Percentiles rank a stretch among this genome's conserved stretches.
phyloP scores from a whole-genome alignment of 2,888 invertebrate genomes.

The Orthosia incerta region DNA sequence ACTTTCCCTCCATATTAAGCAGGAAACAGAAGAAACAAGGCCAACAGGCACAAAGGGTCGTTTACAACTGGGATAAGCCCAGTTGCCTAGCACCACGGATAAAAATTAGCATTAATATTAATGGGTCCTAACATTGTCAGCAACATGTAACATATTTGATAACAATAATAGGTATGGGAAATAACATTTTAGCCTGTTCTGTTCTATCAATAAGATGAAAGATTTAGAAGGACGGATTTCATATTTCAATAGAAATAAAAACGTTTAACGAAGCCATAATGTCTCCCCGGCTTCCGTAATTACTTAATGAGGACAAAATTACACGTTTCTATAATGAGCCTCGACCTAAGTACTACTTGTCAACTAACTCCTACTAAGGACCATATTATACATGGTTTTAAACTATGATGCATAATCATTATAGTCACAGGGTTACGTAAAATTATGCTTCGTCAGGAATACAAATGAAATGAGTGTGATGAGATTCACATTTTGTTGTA shows the following conservation, averaged over 20 bases:
- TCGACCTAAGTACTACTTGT: slow-evolving; percentile 32
- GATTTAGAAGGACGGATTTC: not conserved
- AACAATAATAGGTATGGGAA: no score
- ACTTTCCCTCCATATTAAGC: no score
- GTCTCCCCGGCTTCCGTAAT: not conserved
- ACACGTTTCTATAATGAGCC: slow-evolving; percentile 41
- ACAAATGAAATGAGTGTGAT: slow-evolving; percentile 20
- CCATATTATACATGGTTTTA: slow-evolving; percentile 6
- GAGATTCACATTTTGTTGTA: slow-evolving; percentile 2
- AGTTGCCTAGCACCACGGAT: no score
- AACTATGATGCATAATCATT: slow-evolving; percentile 40
- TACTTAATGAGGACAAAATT: slow-evolving; percentile 36
- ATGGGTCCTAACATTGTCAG: no score
- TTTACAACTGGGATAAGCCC: no score
- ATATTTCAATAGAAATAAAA: not conserved
- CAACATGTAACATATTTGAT: no score
- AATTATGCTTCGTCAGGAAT: slow-evolving; percentile 34
- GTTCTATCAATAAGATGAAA: no score
- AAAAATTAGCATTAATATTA: no score
- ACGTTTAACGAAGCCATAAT: not conserved
- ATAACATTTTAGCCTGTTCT: no score
- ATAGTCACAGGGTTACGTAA: slow-evolving; percentile 18
- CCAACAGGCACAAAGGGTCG: no score
- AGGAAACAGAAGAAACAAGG: no score
- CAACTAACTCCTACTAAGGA: slow-evolving; percentile 12